These are phyloP conservation scores for Aptenodytes patagonicus DNA, from an alignment of 2,113 vertebrate species.

Conservation along the genomic window DNA sequence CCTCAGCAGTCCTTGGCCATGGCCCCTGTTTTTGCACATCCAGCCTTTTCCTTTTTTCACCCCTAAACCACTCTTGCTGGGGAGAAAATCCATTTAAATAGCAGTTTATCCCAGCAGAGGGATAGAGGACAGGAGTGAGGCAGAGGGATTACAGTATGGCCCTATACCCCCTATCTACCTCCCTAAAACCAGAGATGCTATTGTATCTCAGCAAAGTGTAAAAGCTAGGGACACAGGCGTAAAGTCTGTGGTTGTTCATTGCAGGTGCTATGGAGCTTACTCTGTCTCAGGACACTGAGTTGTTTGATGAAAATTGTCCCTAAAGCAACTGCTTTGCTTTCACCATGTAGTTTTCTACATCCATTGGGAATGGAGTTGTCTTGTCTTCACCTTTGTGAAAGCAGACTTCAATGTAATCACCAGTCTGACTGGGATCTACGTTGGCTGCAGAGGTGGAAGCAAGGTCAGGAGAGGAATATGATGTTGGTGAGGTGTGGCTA, in stretches of 20 bases:
- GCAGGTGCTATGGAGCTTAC: not conserved
- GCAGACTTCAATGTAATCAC: not conserved
- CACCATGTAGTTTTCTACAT: not conserved
- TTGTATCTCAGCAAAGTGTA: not conserved
- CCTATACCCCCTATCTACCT: not conserved
- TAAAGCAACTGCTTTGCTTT: not conserved
- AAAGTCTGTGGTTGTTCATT: not conserved
- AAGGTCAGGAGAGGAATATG: not conserved
- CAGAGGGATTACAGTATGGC: not conserved
- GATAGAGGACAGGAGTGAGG: not conserved
- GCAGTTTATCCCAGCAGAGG: not conserved
- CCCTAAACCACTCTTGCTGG: not conserved
- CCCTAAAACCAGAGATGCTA: not conserved
- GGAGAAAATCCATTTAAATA: not conserved
- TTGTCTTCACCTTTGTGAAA: not conserved
- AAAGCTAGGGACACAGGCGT: not conserved
- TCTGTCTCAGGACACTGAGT: not conserved
- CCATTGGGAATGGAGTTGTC: not conserved
- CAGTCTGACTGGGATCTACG: not conserved
- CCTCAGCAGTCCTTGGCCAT: not conserved
- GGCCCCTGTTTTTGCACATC: not conserved
- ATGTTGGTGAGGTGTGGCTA: not conserved
- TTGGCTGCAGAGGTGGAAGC: not conserved
- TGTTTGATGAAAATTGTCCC: rapidly evolving
- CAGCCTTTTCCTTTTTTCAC: not conserved